These are phyloP conservation scores for Darevskia mixta DNA, from an alignment of 2,797 vertebrate species.

Conservation along the genomic window DNA sequence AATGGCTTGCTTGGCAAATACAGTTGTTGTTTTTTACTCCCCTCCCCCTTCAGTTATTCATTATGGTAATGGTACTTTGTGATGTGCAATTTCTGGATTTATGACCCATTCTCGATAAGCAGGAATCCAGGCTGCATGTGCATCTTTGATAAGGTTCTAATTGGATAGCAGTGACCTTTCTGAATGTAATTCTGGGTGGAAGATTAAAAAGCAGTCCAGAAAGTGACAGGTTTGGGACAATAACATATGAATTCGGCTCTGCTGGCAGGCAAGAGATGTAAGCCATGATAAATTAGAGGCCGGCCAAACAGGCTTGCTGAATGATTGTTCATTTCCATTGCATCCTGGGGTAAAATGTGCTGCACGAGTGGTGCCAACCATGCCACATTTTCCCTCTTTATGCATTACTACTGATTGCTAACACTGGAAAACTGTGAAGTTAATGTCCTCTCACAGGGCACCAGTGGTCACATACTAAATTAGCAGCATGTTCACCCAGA, in stretches of 20 bases:
- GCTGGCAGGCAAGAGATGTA: constrained; percentile 84
- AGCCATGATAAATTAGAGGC: constrained; percentile 84
- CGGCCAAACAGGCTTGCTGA: constrained; percentile 71
- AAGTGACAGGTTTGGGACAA: constrained; percentile 86
- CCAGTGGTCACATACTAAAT: constrained; percentile 24
- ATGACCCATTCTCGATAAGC: constrained; percentile 82
- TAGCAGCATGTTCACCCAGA: not conserved
- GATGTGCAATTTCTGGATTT: constrained; percentile 84
- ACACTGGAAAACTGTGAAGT: constrained; percentile 39
- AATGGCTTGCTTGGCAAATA: constrained; percentile 56
- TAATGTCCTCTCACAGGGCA: constrained; percentile 40
- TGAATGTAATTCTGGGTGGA: constrained; percentile 83
- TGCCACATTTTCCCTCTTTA: constrained; percentile 26
- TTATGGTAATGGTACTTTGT: constrained; percentile 77
- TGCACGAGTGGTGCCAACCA: constrained; percentile 51
- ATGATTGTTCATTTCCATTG: constrained; percentile 79
- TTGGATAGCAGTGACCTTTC: constrained; percentile 94
- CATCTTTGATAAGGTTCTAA: constrained; percentile 95
- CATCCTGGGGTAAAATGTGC: constrained; percentile 74
- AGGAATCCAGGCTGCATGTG: constrained; percentile 81
- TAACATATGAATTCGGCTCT: constrained; percentile 82
- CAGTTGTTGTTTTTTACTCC: constrained; percentile 71
- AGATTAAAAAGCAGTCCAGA: constrained; percentile 86
- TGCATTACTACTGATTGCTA: constrained; percentile 52
- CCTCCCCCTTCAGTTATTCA: constrained; percentile 71